Percentiles rank a stretch among this genome's conserved stretches.
Evolutionary conservation across 2,797 vertebrate species (phyloP).

Genomic region (Liasis olivaceus): DNA sequence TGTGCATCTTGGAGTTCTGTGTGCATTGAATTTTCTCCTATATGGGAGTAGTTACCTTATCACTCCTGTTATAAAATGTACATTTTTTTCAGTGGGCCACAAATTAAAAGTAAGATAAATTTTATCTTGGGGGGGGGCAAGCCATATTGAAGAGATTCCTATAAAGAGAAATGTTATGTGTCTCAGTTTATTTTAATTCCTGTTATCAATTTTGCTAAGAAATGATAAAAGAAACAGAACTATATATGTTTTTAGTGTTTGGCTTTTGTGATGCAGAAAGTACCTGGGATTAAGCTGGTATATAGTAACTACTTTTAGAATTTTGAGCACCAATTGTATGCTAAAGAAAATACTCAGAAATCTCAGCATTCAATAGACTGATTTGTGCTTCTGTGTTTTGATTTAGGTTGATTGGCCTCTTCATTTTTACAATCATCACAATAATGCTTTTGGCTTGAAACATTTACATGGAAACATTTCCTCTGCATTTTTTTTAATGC

Average conservation of each 20-base stretch:
- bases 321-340: neutral
- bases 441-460: constrained; percentile 16
- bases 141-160: neutral
- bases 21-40: neutral
- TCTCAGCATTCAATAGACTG: neutral
- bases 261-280: neutral
- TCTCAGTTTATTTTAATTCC: neutral
- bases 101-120: neutral
- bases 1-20: neutral
- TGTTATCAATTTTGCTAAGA: neutral
- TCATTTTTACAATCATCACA: constrained; percentile 2
- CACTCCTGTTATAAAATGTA: neutral
- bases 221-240: neutral
- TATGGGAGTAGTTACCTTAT: neutral
- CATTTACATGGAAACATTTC: constrained; percentile 11
- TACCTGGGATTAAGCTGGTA: neutral
- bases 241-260: neutral
- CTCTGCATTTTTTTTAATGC: constrained; percentile 5
- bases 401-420: constrained; percentile 13
- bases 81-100: neutral
- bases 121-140: neutral
- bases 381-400: neutral
- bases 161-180: neutral
- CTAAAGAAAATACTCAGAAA: neutral
- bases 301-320: neutral